Evolutionary conservation across 2,113 vertebrate genomes (phyloP).

Genomic region (Epinephelus lanceolatus): DNA sequence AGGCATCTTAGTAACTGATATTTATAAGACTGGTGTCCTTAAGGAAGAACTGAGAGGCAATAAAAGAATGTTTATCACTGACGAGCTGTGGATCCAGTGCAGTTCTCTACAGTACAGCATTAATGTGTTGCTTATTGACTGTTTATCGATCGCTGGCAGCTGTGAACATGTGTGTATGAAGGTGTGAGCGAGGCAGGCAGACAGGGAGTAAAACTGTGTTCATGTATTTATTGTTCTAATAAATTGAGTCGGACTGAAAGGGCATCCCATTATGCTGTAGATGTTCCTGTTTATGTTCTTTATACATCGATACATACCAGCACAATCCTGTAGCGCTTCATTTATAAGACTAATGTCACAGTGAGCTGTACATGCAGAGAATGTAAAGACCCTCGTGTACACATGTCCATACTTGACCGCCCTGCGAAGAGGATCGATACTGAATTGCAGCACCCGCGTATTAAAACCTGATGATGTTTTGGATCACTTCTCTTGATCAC

Average conservation of each 20-base stretch:
- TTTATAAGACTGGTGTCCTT: constrained; percentile 4
- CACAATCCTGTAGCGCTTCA: constrained; percentile 16
- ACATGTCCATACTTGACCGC: neutral
- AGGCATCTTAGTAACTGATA: neutral
- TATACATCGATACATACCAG: neutral
- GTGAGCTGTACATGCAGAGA: constrained; percentile 3
- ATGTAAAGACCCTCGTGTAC: constrained; percentile 11
- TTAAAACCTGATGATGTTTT: constrained; percentile 52
- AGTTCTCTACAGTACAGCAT: neutral
- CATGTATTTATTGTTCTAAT: constrained; percentile 35
- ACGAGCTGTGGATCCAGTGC: neutral
- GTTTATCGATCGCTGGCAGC: neutral
- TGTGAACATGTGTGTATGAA: neutral
- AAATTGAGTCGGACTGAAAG: constrained; percentile 2
- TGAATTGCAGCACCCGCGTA: constrained; percentile 38
- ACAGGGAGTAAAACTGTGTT: constrained; percentile 15
- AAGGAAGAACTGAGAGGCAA: neutral
- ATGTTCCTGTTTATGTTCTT: constrained; percentile 1
- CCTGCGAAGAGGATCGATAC: constrained; percentile 42
- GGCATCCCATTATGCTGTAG: constrained; percentile 5
- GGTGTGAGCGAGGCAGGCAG: neutral
- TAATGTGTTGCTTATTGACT: neutral
- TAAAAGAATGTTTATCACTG: neutral
- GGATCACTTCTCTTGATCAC: constrained; percentile 66
- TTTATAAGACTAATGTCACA: constrained; percentile 42